phyloP scores from a whole-genome alignment of 2,888 invertebrate species.

The Frankliniella intonsa region DNA sequence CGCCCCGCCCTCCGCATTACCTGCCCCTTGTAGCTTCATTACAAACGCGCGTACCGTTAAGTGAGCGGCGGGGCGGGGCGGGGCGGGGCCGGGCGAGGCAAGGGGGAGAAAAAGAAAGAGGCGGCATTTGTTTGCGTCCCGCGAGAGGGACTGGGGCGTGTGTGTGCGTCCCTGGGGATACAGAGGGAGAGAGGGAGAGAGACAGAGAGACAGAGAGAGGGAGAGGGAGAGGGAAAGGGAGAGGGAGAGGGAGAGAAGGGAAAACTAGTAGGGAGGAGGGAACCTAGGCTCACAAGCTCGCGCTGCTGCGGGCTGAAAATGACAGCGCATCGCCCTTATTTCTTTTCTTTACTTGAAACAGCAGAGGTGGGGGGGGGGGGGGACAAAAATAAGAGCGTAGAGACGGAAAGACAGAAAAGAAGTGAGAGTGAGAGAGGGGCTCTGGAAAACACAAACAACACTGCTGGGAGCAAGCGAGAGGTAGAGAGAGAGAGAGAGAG shows the following conservation, averaged over 20 bases:
- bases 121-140: too few species aligned
- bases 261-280: too few species aligned
- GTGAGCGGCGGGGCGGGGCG: background rate
- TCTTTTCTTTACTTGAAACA: too few species aligned
- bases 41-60: background rate
- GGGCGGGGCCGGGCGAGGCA: too few species aligned
- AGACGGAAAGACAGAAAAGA: background rate
- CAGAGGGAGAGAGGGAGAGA: constrained; percentile 4
- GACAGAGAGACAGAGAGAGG: background rate
- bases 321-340: too few species aligned
- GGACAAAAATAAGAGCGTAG: too few species aligned
- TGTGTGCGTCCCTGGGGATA: background rate
- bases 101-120: background rate
- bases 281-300: too few species aligned
- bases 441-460: too few species aligned
- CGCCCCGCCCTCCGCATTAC: background rate
- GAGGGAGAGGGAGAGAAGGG: background rate
- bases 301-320: too few species aligned
- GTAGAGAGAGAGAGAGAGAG: background rate
- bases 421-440: background rate
- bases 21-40: background rate
- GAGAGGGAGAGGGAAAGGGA: background rate
- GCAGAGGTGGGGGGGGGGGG: too few species aligned
- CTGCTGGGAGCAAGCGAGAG: background rate
- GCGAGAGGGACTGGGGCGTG: too few species aligned